These are phyloP conservation scores for western clawed frog (Xenopus tropicalis) DNA, from an alignment of 2,113 vertebrate genomes.

Conservation along the genomic window DNA sequence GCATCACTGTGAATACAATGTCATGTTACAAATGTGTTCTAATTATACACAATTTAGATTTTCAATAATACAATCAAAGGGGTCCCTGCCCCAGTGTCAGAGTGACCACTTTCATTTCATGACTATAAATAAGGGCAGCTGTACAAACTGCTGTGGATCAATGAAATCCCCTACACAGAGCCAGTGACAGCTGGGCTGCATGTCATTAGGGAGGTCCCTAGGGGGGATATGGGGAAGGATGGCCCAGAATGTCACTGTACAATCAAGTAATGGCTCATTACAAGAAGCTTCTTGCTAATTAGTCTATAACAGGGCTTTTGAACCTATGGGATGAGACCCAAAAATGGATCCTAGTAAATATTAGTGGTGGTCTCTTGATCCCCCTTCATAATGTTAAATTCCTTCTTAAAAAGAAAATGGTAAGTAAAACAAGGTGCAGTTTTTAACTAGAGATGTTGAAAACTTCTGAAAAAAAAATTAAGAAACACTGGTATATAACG, in stretches of 20 bases:
- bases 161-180: neutral
- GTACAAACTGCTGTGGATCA: constrained; percentile 9
- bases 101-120: constrained; percentile 13
- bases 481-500: too few relatives aligned
- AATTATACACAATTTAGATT: neutral
- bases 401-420: too few relatives aligned
- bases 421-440: too few relatives aligned
- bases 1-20: neutral
- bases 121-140: constrained; percentile 16
- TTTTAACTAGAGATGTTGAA: too few relatives aligned
- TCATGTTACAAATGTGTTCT: neutral
- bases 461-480: too few relatives aligned
- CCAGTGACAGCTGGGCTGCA: constrained; percentile 18
- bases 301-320: too few relatives aligned
- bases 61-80: neutral
- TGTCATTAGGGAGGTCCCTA: constrained; percentile 20
- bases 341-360: too few relatives aligned
- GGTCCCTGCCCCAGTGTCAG: neutral
- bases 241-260: neutral
- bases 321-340: too few relatives aligned
- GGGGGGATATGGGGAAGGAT: neutral
- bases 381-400: too few relatives aligned
- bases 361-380: too few relatives aligned
- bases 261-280: neutral
- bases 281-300: neutral